Evolutionary conservation across 2,888 invertebrate species (phyloP).

Genomic region (Limnephilus rhombicus): DNA sequence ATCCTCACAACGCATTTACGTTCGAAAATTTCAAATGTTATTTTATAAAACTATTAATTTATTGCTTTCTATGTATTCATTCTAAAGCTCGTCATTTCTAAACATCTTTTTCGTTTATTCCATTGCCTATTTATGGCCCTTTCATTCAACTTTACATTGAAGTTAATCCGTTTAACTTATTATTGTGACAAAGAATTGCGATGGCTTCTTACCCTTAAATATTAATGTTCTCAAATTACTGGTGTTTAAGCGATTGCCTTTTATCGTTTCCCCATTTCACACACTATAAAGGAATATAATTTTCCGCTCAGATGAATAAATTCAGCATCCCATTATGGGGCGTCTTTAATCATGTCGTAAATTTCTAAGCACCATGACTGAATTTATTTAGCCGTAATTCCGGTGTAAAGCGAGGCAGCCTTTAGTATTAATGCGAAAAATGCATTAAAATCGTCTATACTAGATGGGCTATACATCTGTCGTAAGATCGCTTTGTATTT

Average conservation of each 20-base stretch:
- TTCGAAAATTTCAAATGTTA: no score
- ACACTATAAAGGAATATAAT: constrained; percentile 53
- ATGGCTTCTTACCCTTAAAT: not conserved
- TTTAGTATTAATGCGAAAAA: constrained; percentile 49
- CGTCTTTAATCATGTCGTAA: constrained; percentile 65
- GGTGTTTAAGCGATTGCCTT: constrained; percentile 28
- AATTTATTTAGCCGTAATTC: constrained; percentile 64
- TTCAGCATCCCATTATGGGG: constrained; percentile 63
- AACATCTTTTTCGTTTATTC: not conserved
- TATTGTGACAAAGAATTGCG: not conserved
- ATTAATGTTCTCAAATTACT: constrained; percentile 32
- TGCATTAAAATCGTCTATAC: not conserved
- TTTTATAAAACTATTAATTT: no score
- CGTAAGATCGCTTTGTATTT: not conserved
- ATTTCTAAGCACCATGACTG: constrained; percentile 60
- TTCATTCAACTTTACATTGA: not conserved
- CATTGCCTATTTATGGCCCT: not conserved
- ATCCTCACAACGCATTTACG: no score
- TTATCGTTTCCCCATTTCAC: constrained; percentile 48
- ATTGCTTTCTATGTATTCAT: not conserved
- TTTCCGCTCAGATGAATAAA: constrained; percentile 63
- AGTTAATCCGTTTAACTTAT: not conserved
- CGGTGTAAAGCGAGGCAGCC: constrained; percentile 54
- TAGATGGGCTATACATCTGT: not conserved
- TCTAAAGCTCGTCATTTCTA: not conserved